Percentiles rank a stretch among this genome's conserved stretches.
phyloP scores from a whole-genome alignment of 1,140 invertebrate genomes.

The Dryas iulia region DNA sequence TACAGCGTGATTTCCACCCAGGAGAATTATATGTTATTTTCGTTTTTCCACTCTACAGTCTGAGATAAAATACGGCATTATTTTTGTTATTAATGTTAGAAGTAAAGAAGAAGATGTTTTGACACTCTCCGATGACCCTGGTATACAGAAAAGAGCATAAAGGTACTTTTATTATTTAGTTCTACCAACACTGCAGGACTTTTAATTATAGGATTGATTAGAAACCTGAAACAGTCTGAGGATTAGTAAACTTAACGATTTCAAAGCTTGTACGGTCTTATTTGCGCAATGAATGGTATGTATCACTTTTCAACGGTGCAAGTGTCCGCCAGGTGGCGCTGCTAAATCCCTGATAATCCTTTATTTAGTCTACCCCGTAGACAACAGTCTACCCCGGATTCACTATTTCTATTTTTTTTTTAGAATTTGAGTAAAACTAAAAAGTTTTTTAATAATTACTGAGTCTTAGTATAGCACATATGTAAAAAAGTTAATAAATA shows the following conservation, averaged over 20 bases:
- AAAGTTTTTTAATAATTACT: no score
- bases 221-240: not conserved
- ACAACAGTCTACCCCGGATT: not conserved
- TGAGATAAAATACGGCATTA: no score
- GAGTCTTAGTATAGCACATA: no score
- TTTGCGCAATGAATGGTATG: not conserved
- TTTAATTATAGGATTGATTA: conserved; percentile 3
- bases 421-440: not conserved
- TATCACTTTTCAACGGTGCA: conserved; percentile 20
- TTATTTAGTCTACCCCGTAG: not conserved
- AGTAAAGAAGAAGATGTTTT: no score
- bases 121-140: no score
- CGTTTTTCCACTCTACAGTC: no score
- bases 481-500: no score
- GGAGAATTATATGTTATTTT: no score
- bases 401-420: not conserved
- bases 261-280: not conserved
- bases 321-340: conserved; percentile 51
- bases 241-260: not conserved
- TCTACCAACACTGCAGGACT: not conserved
- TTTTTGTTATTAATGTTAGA: no score
- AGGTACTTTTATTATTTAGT: no score
- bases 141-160: no score
- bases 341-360: conserved; percentile 40
- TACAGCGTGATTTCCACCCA: no score